These are phyloP conservation scores for Cetoscarus ocellatus DNA, from an alignment of 2,797 vertebrate genomes.

Conservation along the genomic window DNA sequence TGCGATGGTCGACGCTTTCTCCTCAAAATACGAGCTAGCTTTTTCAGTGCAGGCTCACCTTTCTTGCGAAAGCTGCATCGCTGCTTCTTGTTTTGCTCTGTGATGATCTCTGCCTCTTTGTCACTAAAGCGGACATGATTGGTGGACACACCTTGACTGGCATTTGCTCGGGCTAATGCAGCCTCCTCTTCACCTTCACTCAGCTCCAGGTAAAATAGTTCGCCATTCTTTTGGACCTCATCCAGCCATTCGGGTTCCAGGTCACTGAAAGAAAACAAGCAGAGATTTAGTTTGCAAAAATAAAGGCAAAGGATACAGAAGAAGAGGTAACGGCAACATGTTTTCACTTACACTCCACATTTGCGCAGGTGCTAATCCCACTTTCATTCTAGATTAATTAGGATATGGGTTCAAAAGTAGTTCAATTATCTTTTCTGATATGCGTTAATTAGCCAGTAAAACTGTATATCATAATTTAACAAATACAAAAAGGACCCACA, in stretches of 20 bases:
- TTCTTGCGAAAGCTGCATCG: conserved; percentile 67
- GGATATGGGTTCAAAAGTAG: too few relatives aligned
- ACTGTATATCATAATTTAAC: too few relatives aligned
- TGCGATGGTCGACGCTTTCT: conserved; percentile 85
- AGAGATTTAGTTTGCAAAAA: neutral
- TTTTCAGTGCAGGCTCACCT: conserved; percentile 86
- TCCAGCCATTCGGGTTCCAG: conserved; percentile 96
- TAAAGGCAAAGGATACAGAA: neutral
- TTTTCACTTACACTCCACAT: neutral
- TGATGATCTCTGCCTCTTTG: conserved; percentile 92
- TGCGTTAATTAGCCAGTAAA: too few relatives aligned
- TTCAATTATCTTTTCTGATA: too few relatives aligned
- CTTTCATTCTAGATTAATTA: neutral
- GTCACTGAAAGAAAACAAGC: conserved; percentile 81
- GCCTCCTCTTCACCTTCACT: conserved; percentile 94
- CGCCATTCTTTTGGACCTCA: conserved; percentile 94
- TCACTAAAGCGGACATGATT: conserved; percentile 95
- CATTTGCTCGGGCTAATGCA: conserved; percentile 78
- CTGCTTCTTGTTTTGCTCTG: conserved; percentile 83
- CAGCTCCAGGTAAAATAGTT: conserved; percentile 96
- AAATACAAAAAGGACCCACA: too few relatives aligned
- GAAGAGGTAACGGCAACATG: too few relatives aligned
- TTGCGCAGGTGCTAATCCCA: neutral
- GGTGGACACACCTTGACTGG: conserved; percentile 80
- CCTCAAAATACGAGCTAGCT: conserved; percentile 89